Evolutionary conservation across 1,140 invertebrate species (phyloP).

Genomic region (Drosophila bocki): DNA sequence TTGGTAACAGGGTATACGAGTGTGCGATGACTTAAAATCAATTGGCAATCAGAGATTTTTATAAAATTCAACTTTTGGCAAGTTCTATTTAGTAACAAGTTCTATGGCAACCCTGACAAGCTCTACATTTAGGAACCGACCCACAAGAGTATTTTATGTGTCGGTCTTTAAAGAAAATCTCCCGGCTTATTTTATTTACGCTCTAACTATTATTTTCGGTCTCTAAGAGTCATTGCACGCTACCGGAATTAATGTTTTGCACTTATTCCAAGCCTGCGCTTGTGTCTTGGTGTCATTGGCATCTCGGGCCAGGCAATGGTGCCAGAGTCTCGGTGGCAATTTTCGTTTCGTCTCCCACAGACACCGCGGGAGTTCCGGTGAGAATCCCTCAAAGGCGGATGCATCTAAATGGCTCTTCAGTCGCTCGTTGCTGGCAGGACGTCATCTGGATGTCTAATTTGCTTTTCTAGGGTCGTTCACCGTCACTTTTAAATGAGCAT

Average conservation of each 20-base stretch:
- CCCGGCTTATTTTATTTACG: slow-evolving; percentile 23
- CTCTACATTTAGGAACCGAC: neutral
- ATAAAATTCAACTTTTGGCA: too few relatives aligned
- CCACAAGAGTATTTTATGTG: neutral
- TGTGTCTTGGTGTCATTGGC: slow-evolving; percentile 39
- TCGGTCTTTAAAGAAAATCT: neutral
- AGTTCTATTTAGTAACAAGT: neutral
- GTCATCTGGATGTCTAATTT: slow-evolving; percentile 18
- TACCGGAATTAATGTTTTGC: slow-evolving; percentile 45
- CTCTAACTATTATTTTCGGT: slow-evolving; percentile 26
- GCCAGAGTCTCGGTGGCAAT: slow-evolving; percentile 25
- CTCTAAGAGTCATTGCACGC: slow-evolving; percentile 40
- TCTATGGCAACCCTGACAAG: neutral
- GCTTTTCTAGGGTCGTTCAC: slow-evolving; percentile 24
- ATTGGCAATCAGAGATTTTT: too few relatives aligned
- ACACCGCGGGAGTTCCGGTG: slow-evolving; percentile 43
- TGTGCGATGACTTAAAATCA: too few relatives aligned
- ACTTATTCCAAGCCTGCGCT: slow-evolving; percentile 25
- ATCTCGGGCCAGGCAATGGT: slow-evolving; percentile 16
- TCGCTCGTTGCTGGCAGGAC: slow-evolving; percentile 20
- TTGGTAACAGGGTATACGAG: too few relatives aligned
- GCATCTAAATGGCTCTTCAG: slow-evolving; percentile 36
- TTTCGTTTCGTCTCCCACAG: slow-evolving; percentile 27
- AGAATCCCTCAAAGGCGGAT: slow-evolving; percentile 35
- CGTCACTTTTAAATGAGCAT: slow-evolving; percentile 1